These are phyloP conservation scores for Prionailurus bengalensis DNA, from an alignment of 2,113 vertebrate species.

Conservation along the genomic window DNA sequence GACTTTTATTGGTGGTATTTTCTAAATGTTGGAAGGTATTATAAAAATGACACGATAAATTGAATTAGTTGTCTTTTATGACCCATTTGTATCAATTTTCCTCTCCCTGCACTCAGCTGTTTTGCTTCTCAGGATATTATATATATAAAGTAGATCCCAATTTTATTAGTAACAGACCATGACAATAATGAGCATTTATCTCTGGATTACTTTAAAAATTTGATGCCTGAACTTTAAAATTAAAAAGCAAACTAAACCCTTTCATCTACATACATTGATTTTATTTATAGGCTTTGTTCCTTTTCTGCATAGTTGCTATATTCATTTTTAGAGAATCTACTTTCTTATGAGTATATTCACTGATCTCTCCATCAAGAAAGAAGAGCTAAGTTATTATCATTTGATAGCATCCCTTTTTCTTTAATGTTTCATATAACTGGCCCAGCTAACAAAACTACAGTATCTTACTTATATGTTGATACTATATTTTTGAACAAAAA, in stretches of 20 bases:
- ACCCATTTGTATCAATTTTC: not conserved
- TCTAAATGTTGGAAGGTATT: conserved; percentile 90
- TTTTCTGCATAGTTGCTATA: not conserved
- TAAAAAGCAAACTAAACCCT: conserved; percentile 25
- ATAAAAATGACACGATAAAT: not conserved
- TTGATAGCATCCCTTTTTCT: not conserved
- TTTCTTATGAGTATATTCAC: conserved; percentile 31
- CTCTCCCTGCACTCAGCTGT: not conserved
- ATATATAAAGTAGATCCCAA: not conserved
- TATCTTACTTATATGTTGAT: not conserved
- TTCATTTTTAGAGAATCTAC: not conserved
- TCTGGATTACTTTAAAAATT: not conserved
- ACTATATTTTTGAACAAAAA: conserved; percentile 16
- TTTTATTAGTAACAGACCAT: not conserved
- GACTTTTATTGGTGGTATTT: conserved; percentile 89
- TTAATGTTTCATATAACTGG: not conserved
- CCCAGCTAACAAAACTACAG: not conserved
- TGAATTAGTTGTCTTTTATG: not conserved
- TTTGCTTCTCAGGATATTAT: not conserved
- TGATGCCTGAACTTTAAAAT: not conserved
- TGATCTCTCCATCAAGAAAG: not conserved
- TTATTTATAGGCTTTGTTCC: conserved; percentile 2
- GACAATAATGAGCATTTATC: not conserved
- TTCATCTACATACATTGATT: not conserved
- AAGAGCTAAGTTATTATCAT: not conserved